Conservation (phyloP, 2,113 vertebrate species). For the Corynorhinus townsendii region DNA sequence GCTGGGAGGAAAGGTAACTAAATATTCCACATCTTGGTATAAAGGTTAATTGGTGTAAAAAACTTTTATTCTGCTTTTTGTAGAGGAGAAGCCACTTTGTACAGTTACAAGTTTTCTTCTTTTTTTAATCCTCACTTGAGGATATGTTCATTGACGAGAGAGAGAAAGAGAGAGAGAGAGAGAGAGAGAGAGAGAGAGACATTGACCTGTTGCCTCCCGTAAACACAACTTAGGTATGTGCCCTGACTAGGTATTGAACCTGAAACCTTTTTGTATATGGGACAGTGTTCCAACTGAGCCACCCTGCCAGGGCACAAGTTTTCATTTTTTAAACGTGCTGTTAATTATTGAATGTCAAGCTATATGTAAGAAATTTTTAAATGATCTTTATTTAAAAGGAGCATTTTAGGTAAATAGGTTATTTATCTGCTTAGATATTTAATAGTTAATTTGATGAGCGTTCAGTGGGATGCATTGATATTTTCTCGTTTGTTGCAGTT, state of each 20-base stretch:
- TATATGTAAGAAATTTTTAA: not conserved
- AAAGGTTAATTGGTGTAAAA: not conserved
- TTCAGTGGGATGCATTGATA: not conserved
- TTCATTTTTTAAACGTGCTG: not conserved
- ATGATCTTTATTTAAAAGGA: conserved; percentile 7
- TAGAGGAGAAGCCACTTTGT: not conserved
- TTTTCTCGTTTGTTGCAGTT: conserved; percentile 11
- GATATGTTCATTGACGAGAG: not conserved
- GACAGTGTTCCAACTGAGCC: not conserved
- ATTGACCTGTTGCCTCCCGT: not conserved
- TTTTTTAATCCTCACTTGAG: not conserved
- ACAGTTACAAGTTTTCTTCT: not conserved
- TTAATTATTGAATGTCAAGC: not conserved
- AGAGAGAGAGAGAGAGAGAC: not conserved
- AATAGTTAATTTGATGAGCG: not conserved
- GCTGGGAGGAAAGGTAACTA: conserved; percentile 98
- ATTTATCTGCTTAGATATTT: not conserved
- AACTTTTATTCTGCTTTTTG: not conserved
- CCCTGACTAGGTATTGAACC: not conserved
- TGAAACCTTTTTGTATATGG: not conserved
- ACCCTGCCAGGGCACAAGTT: not conserved
- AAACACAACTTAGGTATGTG: not conserved
- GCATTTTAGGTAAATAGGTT: not conserved
- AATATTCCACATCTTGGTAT: not conserved
- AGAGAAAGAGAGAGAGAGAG: not conserved